Base-by-base conservation (phyloP, 2,888 invertebrate genomes). In the Tenthredo mesomela region DNA sequence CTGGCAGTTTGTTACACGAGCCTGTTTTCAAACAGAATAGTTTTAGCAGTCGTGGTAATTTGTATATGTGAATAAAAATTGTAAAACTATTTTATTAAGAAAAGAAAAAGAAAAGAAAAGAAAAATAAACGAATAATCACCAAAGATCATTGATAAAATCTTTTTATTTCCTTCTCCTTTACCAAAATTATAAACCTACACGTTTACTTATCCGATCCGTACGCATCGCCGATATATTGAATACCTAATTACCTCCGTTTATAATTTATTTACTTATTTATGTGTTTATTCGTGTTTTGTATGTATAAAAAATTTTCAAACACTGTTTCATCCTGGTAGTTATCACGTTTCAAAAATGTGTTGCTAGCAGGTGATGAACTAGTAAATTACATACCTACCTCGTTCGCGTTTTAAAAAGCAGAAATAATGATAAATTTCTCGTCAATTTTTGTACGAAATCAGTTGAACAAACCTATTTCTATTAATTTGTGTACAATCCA, bases 31-130 rank as follows among this genome's bases (percentile, higher is more conserved):
- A 71, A 65, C 86, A 86, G 18, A 88, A 88, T 85, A 89, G 87
- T 12, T 89, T 88, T 86, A 91, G 91, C 85, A 90, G 89, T 89
- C 92, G 91, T 92, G 92, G 92, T 85, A 92, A 92, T 85, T 89
- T 92, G 84, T 92, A 92, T 82, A 90, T 92, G 89, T 92, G 89
- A 88, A 84, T 78, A 33, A 82, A 47, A 70, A 33, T 12, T 83
- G 80, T 58, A 15, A 61, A 75, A 15, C 4, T 33, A 12, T n/a
- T 73, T n/a, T 73, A 37, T 58, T 78, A 67, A 33, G 33, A 33
- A 33, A 33, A 67, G 43, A 15, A 33, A 58, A 12, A 65, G 67
- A 54, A 85, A 75, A n/a, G n/a, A n/a, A n/a, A n/a, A n/a, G n/a
- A n/a, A n/a, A n/a, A n/a, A n/a, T n/a, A n/a, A n/a, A n/a, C n/a